These are phyloP conservation scores for Trematocara stigmaticum DNA, from an alignment of 2,113 vertebrate species.

Conservation along the genomic window DNA sequence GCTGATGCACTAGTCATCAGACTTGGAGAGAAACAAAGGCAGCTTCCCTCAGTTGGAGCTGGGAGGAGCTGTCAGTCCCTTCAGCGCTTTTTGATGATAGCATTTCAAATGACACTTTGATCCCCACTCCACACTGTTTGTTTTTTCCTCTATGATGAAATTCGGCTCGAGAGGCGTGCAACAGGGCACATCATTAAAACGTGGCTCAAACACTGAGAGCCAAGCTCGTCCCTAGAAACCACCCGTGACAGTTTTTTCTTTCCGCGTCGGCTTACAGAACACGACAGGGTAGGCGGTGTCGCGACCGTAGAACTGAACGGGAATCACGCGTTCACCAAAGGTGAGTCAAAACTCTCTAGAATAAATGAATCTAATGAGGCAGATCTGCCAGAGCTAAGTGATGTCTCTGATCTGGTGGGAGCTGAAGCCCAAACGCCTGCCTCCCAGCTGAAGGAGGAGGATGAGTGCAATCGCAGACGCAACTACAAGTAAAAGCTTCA, in stretches of 20 bases:
- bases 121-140: slow-evolving; percentile 62
- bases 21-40: slow-evolving; percentile 46
- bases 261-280: slow-evolving; percentile 18
- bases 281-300: background rate
- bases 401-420: background rate
- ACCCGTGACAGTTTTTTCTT: slow-evolving; percentile 18
- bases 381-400: slow-evolving; percentile 2
- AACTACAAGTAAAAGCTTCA: background rate
- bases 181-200: slow-evolving; percentile 67
- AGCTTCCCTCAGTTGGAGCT: slow-evolving; percentile 47
- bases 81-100: slow-evolving; percentile 63
- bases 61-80: slow-evolving; percentile 65
- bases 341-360: background rate
- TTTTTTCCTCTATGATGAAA: slow-evolving; percentile 67
- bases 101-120: slow-evolving; percentile 75
- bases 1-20: slow-evolving; percentile 21
- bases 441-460: background rate
- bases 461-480: background rate
- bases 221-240: slow-evolving; percentile 40
- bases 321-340: background rate
- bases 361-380: slow-evolving; percentile 34
- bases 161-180: slow-evolving; percentile 57
- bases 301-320: background rate
- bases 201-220: slow-evolving; percentile 43
- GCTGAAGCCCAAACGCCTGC: background rate